Conservation (phyloP, 2,113 vertebrate genomes). For the Cochlearius cochlearius region DNA sequence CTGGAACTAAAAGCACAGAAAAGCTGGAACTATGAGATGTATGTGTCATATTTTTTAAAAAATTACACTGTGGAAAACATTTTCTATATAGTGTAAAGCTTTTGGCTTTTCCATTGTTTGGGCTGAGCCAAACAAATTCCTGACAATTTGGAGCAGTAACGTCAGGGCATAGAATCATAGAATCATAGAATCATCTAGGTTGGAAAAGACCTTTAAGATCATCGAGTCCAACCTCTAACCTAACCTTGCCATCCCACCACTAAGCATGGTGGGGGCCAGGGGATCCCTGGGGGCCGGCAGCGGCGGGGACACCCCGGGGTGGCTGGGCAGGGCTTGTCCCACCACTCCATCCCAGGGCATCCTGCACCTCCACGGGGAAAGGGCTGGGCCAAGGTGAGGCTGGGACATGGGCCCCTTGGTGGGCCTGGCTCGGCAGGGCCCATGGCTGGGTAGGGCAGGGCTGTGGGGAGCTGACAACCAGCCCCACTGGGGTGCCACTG, state of each 20-base stretch:
- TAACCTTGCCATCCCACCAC: too few relatives aligned
- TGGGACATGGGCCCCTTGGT: accelerated
- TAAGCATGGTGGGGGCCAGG: too few relatives aligned
- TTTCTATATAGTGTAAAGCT: not conserved
- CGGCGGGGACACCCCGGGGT: accelerated
- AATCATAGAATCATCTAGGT: too few relatives aligned
- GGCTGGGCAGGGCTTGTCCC: not conserved
- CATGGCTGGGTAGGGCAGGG: not conserved
- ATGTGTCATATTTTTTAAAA: not conserved
- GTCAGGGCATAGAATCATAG: too few relatives aligned
- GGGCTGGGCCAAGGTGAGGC: not conserved
- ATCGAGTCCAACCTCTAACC: too few relatives aligned
- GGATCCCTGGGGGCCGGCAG: not conserved
- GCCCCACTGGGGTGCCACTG: not conserved
- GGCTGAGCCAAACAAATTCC: not conserved
- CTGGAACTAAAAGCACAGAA: not conserved
- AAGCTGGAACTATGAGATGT: not conserved
- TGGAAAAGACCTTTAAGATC: too few relatives aligned
- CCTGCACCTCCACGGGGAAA: accelerated
- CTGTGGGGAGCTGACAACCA: not conserved
- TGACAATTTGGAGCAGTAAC: too few relatives aligned
- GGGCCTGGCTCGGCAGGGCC: not conserved
- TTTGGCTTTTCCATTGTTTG: not conserved
- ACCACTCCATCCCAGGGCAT: accelerated
- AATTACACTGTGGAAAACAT: not conserved